A percentile compares a stretch with the other conserved stretches of the same genome.
phyloP scores from a whole-genome alignment of 2,888 invertebrate genomes.

The Rugalucina vietnamica region DNA sequence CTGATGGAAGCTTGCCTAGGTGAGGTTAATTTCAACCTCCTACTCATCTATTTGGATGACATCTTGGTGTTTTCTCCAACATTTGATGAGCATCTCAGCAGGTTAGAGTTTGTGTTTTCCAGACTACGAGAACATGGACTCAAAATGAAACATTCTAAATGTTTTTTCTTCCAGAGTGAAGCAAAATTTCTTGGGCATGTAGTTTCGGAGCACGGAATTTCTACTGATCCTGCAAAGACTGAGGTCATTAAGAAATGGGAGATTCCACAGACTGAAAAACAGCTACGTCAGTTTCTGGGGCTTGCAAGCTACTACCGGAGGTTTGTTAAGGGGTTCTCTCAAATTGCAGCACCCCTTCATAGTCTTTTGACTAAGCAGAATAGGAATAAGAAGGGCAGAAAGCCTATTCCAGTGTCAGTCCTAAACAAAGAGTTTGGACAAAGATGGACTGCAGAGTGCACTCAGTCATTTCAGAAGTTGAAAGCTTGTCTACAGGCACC shows the following conservation, averaged over 20 bases:
- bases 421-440: not conserved
- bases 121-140: conserved; percentile 36
- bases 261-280: not conserved
- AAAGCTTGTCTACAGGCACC: conserved; percentile 42
- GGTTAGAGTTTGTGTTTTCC: conserved; percentile 52
- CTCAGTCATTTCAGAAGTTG: conserved; percentile 41
- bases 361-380: not conserved
- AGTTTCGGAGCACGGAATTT: conserved; percentile 33
- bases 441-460: conserved; percentile 35
- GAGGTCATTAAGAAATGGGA: conserved; percentile 48
- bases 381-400: not conserved
- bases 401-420: not conserved
- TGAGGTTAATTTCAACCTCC: conserved; percentile 54
- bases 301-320: not conserved
- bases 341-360: not conserved
- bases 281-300: not conserved
- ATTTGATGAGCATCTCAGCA: conserved; percentile 35
- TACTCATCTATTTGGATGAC: conserved; percentile 64
- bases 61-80: conserved; percentile 55
- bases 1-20: conserved; percentile 59
- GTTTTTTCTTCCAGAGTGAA: conserved; percentile 37
- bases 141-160: conserved; percentile 49
- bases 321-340: not conserved
- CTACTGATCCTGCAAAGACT: conserved; percentile 51
- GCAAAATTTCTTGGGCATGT: conserved; percentile 39